Evolutionary conservation across 2,113 vertebrate species (phyloP), one percentile per base, ranked within the genome.

Genomic region (Phalacrocorax brasilianus): DNA sequence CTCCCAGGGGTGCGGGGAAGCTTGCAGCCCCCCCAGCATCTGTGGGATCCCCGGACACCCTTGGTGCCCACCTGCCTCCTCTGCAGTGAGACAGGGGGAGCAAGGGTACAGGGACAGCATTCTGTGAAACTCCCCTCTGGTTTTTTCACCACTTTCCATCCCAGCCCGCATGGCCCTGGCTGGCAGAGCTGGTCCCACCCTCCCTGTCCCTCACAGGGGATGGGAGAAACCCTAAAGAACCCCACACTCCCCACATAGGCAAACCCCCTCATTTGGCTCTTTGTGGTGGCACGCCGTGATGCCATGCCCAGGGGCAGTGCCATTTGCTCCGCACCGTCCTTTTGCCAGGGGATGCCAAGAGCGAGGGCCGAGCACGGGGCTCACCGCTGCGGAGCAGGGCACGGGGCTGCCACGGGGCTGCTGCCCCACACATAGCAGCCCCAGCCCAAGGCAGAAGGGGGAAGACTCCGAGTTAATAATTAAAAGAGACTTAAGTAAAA

Each of bases 401-500:
- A 80, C 1, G 0, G 72, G 63, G 49, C 85, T 56, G 45, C 78
- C 80, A 77, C 3, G 6, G 33, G 83, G 85, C 67, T 9, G 0
- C 76, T 76, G 85, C 80, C 84, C 70, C 3, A 0, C 44, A 50
- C 65, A 20, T 45, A 26, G 55, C 5, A 12, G 73, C 66, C 42
- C 53, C 83, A 78, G 85, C 90, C 80, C 38, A 32, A 85, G 81
- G 94, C 91, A 85, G 86, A 74, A 84, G 80, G 77, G 68, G 70
- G 62, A 76, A 35, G 61, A 71, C 85, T 96, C 86, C 5, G 2
- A 89, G 95, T 96, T 97, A 95, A 97, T 96, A 97, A 97, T 96
- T 96, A 96, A 94, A 96, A 93, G 91, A 95, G 96, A 96, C 95
- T 96, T 86, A 93, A 96, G 97, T 94, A 91, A 95, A 97, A 97